Percentiles rank a stretch among this genome's conserved stretches.
Evolutionary conservation across 2,113 vertebrate genomes (phyloP).

Genomic region (Zeus faber): DNA sequence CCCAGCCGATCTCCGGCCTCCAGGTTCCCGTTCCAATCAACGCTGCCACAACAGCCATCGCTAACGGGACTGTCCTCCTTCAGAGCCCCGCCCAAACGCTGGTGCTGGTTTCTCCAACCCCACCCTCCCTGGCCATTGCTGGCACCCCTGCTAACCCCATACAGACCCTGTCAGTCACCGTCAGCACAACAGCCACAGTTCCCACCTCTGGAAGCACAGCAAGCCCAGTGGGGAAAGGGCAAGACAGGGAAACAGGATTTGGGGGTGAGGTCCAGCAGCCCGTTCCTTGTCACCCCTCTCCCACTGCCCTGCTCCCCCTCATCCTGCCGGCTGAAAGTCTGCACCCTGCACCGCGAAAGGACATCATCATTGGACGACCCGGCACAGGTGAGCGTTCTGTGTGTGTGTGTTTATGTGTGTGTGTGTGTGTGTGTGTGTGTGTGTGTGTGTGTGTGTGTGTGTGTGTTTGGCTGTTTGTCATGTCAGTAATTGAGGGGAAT

Average conservation of each 20-base stretch:
- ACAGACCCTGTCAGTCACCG: conserved; percentile 70
- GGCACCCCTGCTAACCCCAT: conserved; percentile 48
- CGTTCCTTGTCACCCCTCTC: conserved; percentile 88
- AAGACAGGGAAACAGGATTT: conserved; percentile 46
- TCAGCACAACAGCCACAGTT: conserved; percentile 57
- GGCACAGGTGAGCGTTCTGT: conserved; percentile 82
- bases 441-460: conserved; percentile 11
- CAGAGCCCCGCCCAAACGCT: conserved; percentile 68
- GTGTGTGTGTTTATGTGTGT: conserved; percentile 2
- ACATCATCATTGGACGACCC: conserved; percentile 91
- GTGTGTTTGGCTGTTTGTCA: background rate
- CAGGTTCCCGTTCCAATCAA: conserved; percentile 88
- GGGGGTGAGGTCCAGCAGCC: conserved; percentile 79
- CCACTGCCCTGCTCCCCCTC: conserved; percentile 86
- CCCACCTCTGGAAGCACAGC: conserved; percentile 48
- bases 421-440: conserved; percentile 7
- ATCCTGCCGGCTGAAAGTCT: conserved; percentile 84
- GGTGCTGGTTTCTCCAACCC: conserved; percentile 69
- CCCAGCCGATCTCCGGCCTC: conserved; percentile 69
- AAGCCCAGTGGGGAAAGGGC: conserved; percentile 43
- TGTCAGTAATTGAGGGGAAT: background rate
- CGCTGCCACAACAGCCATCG: conserved; percentile 66
- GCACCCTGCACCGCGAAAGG: conserved; percentile 87
- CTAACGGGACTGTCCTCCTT: conserved; percentile 70
- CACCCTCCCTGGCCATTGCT: conserved; percentile 58